phyloP scores from a whole-genome alignment of 2,113 vertebrate genomes.

The Gnathonemus echidnorhynchus region DNA sequence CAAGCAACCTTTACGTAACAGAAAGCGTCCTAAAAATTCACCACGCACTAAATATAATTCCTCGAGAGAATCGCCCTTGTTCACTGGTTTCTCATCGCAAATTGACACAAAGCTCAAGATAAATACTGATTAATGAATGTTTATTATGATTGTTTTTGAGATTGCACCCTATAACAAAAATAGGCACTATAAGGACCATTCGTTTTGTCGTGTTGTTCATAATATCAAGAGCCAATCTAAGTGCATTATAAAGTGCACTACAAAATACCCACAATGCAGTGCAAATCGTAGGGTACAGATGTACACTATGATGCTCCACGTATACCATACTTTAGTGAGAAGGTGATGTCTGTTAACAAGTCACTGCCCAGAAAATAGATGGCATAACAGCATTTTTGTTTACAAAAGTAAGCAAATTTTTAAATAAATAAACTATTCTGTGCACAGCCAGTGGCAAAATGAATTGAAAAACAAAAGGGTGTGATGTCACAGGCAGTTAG shows the following conservation, averaged over 20 bases:
- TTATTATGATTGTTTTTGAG: not conserved
- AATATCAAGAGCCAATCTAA: not conserved
- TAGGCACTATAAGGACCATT: not conserved
- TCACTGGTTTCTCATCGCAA: not conserved
- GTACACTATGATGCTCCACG: not conserved
- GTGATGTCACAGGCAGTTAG: not conserved
- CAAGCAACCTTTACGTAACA: conserved; percentile 10
- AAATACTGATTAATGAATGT: not conserved
- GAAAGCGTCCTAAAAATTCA: conserved; percentile 3
- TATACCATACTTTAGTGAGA: not conserved
- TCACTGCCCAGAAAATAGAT: not conserved
- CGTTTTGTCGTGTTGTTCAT: not conserved
- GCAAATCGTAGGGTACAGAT: not conserved
- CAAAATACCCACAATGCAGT: not conserved
- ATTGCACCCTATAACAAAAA: not conserved
- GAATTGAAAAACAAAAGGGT: not conserved
- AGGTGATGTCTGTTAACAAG: not conserved
- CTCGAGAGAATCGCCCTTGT: not conserved
- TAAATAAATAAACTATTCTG: not conserved
- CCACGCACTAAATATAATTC: not conserved
- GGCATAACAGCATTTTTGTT: not conserved
- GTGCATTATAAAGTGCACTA: not conserved
- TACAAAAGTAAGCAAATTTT: not conserved
- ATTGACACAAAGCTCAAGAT: not conserved
- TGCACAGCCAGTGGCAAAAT: not conserved